Conservation (phyloP, 2,113 vertebrate genomes). For the Zosterops hypoxanthus region DNA sequence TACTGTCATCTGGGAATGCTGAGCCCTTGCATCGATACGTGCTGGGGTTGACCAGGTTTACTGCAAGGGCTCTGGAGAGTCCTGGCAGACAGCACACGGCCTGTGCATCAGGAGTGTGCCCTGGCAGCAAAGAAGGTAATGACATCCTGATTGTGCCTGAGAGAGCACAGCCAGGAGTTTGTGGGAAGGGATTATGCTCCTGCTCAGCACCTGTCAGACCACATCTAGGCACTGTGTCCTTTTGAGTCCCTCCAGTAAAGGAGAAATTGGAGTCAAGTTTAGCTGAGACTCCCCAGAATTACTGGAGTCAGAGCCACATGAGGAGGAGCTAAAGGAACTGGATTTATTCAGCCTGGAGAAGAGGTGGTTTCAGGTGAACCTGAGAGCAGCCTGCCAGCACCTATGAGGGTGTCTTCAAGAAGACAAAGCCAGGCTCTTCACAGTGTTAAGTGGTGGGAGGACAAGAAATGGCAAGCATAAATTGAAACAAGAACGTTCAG, state of each 20-base stretch:
- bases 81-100: background rate
- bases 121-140: background rate
- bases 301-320: background rate
- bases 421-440: background rate
- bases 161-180: background rate
- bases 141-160: background rate
- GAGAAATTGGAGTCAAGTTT: background rate
- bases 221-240: background rate
- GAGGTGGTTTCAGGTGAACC: background rate
- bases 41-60: background rate
- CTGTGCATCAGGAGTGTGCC: background rate
- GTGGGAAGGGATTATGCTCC: background rate
- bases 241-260: background rate
- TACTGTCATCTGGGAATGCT: background rate
- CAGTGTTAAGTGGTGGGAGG: background rate
- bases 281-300: background rate
- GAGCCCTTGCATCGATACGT: background rate
- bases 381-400: background rate
- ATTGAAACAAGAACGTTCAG: background rate
- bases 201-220: background rate
- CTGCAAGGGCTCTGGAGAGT: background rate
- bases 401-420: background rate
- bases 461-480: background rate
- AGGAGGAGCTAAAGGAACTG: background rate
- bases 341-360: background rate